These are phyloP conservation scores for Psilopsiagon aymara DNA, from an alignment of 2,113 vertebrate species.

Conservation along the genomic window DNA sequence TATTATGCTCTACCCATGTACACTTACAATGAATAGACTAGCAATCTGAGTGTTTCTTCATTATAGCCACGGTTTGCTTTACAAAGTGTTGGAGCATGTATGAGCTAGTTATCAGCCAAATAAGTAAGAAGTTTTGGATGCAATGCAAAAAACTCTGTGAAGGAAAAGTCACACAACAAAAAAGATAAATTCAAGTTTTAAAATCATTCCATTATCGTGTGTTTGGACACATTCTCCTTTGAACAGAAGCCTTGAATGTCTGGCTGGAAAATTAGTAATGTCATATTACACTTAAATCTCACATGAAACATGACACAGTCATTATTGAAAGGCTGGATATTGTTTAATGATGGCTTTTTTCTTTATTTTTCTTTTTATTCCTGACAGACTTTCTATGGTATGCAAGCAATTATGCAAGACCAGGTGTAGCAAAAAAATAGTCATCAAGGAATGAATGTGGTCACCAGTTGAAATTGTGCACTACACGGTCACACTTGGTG, in stretches of 20 bases:
- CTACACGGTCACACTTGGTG: background rate
- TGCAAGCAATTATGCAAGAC: background rate
- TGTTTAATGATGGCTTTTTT: accelerated
- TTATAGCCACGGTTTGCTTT: background rate
- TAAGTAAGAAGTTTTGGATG: background rate
- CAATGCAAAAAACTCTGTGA: background rate
- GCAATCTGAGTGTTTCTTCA: background rate
- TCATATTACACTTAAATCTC: background rate
- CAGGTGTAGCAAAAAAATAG: background rate
- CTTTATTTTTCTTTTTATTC: background rate
- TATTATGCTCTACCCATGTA: background rate
- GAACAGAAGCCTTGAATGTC: background rate
- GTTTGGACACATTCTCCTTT: background rate
- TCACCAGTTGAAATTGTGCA: background rate
- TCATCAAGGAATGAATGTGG: background rate
- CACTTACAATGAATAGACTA: background rate
- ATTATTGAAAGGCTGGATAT: background rate
- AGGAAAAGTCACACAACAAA: background rate
- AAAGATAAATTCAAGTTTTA: background rate
- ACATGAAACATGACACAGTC: background rate
- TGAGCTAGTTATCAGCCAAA: background rate
- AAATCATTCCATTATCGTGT: background rate
- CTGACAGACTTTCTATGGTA: background rate
- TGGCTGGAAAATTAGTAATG: background rate
- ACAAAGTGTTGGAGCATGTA: background rate